A percentile compares a stretch with the other conserved stretches of the same genome.
Evolutionary conservation across 1,140 invertebrate genomes (phyloP).

Genomic region (Drosophila tani): DNA sequence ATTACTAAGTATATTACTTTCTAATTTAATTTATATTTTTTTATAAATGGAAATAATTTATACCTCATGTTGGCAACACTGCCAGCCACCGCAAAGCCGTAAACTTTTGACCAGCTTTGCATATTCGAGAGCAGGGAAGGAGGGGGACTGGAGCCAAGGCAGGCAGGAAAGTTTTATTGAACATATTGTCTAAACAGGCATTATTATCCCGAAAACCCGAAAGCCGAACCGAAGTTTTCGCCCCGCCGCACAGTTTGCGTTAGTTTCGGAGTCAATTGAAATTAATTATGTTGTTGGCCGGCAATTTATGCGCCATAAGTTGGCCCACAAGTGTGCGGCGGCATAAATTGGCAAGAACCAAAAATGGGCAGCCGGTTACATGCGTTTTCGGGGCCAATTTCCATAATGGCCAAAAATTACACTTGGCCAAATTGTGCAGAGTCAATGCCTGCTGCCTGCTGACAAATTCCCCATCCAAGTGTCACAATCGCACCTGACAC

Average conservation of each 20-base stretch:
- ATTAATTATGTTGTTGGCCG: constrained; percentile 73
- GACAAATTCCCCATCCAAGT: constrained; percentile 58
- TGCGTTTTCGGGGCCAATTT: constrained; percentile 50
- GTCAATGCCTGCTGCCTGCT: constrained; percentile 10
- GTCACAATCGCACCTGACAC: constrained; percentile 56
- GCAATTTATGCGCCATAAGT: constrained; percentile 76
- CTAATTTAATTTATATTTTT: not conserved
- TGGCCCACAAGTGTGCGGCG: constrained; percentile 73
- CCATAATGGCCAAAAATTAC: constrained; percentile 70
- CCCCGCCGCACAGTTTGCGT: constrained; percentile 21
- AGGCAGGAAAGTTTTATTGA: constrained; percentile 69
- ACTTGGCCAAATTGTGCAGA: constrained; percentile 50
- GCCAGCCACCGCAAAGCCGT: constrained; percentile 14
- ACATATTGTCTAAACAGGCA: constrained; percentile 79
- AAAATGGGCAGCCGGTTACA: constrained; percentile 1
- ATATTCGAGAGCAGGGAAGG: constrained; percentile 34
- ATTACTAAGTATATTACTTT: not conserved
- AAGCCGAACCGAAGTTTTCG: constrained; percentile 27
- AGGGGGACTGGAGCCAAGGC: constrained; percentile 20
- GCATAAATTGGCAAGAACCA: constrained; percentile 59
- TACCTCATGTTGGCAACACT: constrained; percentile 2
- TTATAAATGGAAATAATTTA: not conserved
- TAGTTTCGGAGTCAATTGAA: constrained; percentile 70
- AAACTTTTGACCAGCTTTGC: constrained; percentile 57
- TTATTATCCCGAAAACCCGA: constrained; percentile 48